Conservation (phyloP, 2,113 vertebrate species). For the Hippocampus zosterae region DNA sequence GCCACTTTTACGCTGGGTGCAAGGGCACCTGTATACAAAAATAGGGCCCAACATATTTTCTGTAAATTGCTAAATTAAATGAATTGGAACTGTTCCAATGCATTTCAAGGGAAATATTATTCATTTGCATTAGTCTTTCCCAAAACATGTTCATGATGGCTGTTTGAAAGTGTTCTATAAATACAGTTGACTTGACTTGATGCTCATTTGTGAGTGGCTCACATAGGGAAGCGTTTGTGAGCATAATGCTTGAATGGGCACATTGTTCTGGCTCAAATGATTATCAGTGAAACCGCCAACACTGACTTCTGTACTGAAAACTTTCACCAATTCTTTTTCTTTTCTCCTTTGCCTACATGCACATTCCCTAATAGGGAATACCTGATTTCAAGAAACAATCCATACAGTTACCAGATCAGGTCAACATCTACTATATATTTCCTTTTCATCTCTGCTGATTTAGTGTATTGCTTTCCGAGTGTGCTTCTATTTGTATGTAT, state of each 20-base stretch:
- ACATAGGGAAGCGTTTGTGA: background rate
- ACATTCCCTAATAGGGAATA: background rate
- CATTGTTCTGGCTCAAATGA: constrained; percentile 1
- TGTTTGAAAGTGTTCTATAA: no score
- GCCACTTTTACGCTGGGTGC: no score
- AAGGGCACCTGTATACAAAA: no score
- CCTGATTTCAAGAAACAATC: background rate
- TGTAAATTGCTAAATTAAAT: no score
- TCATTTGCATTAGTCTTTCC: background rate
- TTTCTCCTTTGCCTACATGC: background rate
- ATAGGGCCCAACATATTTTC: no score
- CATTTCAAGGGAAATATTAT: no score
- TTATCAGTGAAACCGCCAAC: background rate
- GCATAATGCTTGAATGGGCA: background rate
- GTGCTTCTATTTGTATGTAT: background rate
- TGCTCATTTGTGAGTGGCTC: constrained; percentile 1
- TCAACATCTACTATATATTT: constrained; percentile 3
- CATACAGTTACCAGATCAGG: constrained; percentile 14
- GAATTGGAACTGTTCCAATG: no score
- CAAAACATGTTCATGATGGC: constrained; percentile 10
- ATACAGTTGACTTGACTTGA: no score
- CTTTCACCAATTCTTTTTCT: background rate
- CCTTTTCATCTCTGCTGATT: constrained; percentile 13
- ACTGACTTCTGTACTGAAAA: constrained; percentile 2
- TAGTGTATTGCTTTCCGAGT: constrained; percentile 11